Evolutionary conservation across 1,140 invertebrate species (phyloP).

Genomic region (Globodera ellingtonae): DNA sequence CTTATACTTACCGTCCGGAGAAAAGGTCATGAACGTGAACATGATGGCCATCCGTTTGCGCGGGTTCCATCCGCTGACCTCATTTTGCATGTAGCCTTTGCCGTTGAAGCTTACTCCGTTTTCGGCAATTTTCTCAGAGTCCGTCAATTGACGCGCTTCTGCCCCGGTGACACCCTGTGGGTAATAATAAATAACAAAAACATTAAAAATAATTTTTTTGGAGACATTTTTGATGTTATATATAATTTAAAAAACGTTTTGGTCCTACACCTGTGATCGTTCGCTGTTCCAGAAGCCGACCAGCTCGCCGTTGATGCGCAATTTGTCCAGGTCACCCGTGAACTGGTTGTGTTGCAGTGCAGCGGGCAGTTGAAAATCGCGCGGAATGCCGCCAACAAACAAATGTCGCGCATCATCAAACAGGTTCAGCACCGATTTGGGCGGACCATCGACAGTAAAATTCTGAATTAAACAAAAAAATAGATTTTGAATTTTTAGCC

Average conservation of each 20-base stretch:
- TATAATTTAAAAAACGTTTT: too few relatives aligned
- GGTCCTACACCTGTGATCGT: conserved; percentile 70
- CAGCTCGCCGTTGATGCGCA: conserved; percentile 82
- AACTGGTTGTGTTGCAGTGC: conserved; percentile 77
- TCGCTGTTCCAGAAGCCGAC: conserved; percentile 94
- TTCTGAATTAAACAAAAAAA: conserved; percentile 16
- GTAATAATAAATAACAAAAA: background rate
- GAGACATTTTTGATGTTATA: conserved; percentile 46
- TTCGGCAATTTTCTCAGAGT: conserved; percentile 44
- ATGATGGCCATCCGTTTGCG: conserved; percentile 71
- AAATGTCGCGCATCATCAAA: conserved; percentile 81
- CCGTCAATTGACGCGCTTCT: conserved; percentile 69
- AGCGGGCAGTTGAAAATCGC: conserved; percentile 70
- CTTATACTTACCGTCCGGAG: conserved; percentile 74
- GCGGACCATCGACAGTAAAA: conserved; percentile 70
- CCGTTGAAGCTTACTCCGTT: conserved; percentile 76
- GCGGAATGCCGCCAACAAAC: conserved; percentile 85
- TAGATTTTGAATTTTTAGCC: background rate
- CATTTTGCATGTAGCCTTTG: conserved; percentile 78
- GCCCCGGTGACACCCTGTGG: conserved; percentile 74
- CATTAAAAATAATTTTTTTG: background rate
- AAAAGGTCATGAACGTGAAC: conserved; percentile 82
- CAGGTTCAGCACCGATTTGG: conserved; percentile 81
- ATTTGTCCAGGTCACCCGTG: conserved; percentile 84
- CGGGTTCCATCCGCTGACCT: conserved; percentile 69